These are phyloP conservation scores for Diorhabda elongata DNA, from an alignment of 1,140 invertebrate genomes.

Conservation along the genomic window DNA sequence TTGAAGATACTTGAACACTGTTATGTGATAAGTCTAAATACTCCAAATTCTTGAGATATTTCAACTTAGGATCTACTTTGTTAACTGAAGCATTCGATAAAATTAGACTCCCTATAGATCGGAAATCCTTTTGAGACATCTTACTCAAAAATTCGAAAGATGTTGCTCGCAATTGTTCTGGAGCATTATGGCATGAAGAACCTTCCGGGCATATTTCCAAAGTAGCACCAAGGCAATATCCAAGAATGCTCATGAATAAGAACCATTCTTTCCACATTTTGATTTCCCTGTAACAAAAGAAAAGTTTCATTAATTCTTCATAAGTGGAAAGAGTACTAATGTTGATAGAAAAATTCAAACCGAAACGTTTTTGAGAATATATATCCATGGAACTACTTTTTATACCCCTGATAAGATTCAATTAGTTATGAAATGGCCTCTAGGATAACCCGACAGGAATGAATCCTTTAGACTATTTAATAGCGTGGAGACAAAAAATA, in stretches of 20 bases:
- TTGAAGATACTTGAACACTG: constrained; percentile 53
- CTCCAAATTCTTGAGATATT: constrained; percentile 36
- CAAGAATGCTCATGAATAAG: not conserved
- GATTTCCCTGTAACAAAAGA: constrained; percentile 24
- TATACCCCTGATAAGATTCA: no score
- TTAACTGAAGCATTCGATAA: constrained; percentile 30
- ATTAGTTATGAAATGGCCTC: no score
- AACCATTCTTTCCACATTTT: constrained; percentile 25
- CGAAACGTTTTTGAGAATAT: no score
- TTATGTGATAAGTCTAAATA: constrained; percentile 56
- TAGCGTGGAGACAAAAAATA: no score
- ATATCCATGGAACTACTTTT: no score
- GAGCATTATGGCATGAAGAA: constrained; percentile 19
- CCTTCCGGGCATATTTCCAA: constrained; percentile 27
- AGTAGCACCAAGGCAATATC: constrained; percentile 13
- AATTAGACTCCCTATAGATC: constrained; percentile 25
- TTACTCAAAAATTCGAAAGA: constrained; percentile 34
- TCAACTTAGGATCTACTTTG: constrained; percentile 33
- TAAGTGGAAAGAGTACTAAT: no score
- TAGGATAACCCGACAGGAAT: no score
- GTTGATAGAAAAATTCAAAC: no score
- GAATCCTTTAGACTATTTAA: no score
- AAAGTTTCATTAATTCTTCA: no score
- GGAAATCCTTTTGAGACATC: constrained; percentile 30
- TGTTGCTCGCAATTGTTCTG: constrained; percentile 22